Evolutionary conservation across 2,797 vertebrate species (phyloP), one percentile per base, ranked within the genome.

Genomic region (Cyprinella venusta): DNA sequence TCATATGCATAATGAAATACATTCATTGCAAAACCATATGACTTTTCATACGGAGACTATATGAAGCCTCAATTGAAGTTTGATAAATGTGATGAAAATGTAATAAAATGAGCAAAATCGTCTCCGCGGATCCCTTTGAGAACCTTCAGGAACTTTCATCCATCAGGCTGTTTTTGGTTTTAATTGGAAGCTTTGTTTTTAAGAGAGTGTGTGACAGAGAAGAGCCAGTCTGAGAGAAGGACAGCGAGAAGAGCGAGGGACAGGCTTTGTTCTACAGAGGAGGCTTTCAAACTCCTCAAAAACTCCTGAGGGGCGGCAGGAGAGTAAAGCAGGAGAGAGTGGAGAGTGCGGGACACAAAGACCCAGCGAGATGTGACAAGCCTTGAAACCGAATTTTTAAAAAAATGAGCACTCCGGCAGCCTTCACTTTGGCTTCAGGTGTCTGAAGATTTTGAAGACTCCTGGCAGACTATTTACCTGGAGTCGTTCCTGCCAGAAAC

Each of bases 1-100:
- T 86, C 81, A 88, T 86, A 81, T 84, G 67, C 84, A 88, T 86
- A 81, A 90, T 91, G 85, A 91, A 90, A 91, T 86, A 85, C 52
- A 88, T 87, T 76, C 63, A 68, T 88, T 85, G 50, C 87, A 84
- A 85, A 85, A 67, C 52, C 13, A n/a, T 50, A 26, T 50, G 26
- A 33, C 9, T 79, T 48, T 45, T 9, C 8, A 18, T 54, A 59
- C 7, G 7, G 36, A 77, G n/a, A 65, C 6, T n/a, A 61, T n/a
- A 61, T 30, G 42, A 33, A 40, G 40, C 8, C 36, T 72, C 68
- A 70, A 70, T n/a, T 8, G 6, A 52, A 15, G 40, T 48, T 48
- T 48, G 5, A 24, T 6, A 40, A 18, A 56, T 38, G 6, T 56
- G 50, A 33, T 21, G 18, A 72, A 33, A 12, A 48, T 30, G 4